phyloP scores from a whole-genome alignment of 2,113 vertebrate species.

The Podocnemis expansa region DNA sequence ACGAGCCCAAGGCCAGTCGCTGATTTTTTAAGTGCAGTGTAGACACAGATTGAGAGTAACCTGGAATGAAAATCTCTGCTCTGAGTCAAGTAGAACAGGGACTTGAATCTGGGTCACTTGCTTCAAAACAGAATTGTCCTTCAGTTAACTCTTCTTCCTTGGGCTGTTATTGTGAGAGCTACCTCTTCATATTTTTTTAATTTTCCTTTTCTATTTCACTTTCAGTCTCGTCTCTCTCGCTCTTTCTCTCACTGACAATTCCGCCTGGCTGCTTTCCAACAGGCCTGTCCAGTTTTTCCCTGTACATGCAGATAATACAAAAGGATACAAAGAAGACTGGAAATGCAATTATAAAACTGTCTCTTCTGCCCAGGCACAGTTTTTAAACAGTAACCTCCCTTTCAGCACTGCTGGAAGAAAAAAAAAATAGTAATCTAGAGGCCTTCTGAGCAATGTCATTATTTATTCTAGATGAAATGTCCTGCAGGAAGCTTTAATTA shows the following conservation, averaged over 20 bases:
- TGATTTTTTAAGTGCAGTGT: neutral
- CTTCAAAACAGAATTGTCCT: constrained; percentile 55
- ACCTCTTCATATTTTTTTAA: constrained; percentile 49
- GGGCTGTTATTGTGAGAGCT: constrained; percentile 54
- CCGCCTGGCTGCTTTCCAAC: constrained; percentile 68
- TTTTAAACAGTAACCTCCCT: constrained; percentile 59
- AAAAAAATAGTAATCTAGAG: constrained; percentile 14
- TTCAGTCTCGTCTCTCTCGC: constrained; percentile 45
- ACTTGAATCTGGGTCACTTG: neutral
- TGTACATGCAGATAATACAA: constrained; percentile 68
- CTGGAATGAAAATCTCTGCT: neutral
- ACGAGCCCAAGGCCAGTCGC: neutral
- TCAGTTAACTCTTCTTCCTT: constrained; percentile 43
- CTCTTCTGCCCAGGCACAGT: constrained; percentile 57
- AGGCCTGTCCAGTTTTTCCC: constrained; percentile 68
- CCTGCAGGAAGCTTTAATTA: constrained; percentile 67
- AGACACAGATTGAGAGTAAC: neutral
- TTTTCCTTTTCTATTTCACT: constrained; percentile 56
- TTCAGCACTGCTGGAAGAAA: constrained; percentile 55
- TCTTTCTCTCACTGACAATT: constrained; percentile 57
- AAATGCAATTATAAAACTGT: constrained; percentile 78
- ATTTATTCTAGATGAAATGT: constrained; percentile 61
- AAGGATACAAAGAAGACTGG: constrained; percentile 74
- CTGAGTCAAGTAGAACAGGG: neutral
- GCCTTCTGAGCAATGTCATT: constrained; percentile 46